Evolutionary conservation across 2,888 invertebrate species (phyloP).

Genomic region (Epiblema foenella): DNA sequence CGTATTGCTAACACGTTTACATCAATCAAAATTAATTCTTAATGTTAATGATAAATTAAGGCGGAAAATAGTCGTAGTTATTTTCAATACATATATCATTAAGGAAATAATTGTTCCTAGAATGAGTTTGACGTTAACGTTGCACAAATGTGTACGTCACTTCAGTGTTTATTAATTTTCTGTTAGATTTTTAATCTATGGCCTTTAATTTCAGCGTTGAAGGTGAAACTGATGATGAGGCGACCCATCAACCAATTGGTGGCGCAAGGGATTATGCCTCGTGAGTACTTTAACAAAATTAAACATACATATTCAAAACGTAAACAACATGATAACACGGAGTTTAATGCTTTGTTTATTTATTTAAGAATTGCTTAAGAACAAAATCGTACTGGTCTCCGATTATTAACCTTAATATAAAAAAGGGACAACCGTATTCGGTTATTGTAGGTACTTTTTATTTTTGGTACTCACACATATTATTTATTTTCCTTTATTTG

Average conservation of each 20-base stretch:
- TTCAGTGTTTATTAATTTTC: background rate
- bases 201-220: slow-evolving; percentile 91
- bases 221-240: slow-evolving; percentile 98
- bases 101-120: slow-evolving; percentile 31
- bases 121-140: background rate
- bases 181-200: slow-evolving; percentile 43
- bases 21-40: background rate
- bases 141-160: background rate
- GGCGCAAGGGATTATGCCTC: slow-evolving; percentile 99
- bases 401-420: background rate
- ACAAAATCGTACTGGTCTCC: background rate
- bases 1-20: slow-evolving; percentile 44
- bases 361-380: background rate
- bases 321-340: slow-evolving; percentile 3
- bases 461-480: too few relatives aligned
- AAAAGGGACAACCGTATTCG: background rate
- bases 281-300: slow-evolving; percentile 87
- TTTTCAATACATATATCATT: slow-evolving; percentile 1
- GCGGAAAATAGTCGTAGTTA: slow-evolving; percentile 21
- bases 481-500: background rate
- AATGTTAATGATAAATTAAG: background rate
- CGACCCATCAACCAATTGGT: slow-evolving; percentile 97
- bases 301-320: background rate
- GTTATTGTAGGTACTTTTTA: background rate
- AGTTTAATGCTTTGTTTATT: background rate